Evolutionary conservation across 2,113 vertebrate species (phyloP).

Genomic region (Nyctibius bracteatus): DNA sequence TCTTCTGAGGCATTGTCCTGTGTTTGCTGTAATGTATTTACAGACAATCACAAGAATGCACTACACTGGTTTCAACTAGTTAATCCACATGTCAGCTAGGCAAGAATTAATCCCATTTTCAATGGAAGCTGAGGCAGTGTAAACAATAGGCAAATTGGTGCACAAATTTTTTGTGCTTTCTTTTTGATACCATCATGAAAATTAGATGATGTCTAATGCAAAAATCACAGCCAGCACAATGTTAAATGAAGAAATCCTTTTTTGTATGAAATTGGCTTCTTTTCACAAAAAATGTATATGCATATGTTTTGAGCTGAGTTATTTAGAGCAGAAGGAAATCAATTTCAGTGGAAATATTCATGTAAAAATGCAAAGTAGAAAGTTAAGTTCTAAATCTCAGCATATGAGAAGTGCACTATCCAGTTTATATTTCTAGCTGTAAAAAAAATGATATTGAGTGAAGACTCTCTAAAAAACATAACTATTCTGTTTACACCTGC

Average conservation of each 20-base stretch:
- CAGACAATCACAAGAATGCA: background rate
- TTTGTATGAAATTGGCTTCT: background rate
- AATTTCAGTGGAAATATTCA: background rate
- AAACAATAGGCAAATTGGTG: background rate
- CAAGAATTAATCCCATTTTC: background rate
- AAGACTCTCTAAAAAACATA: background rate
- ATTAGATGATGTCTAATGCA: background rate
- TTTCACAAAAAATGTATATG: background rate
- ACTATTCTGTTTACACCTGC: background rate
- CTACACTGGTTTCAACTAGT: background rate
- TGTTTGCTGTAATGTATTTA: background rate
- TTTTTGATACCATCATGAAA: background rate
- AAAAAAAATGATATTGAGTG: background rate
- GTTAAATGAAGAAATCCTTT: background rate
- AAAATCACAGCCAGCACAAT: background rate
- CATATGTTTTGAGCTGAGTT: background rate
- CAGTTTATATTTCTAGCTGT: background rate
- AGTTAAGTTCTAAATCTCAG: background rate
- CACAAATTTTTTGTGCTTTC: background rate
- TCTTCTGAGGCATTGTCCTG: background rate
- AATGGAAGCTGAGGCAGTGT: background rate
- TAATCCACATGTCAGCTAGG: background rate
- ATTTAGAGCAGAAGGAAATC: background rate
- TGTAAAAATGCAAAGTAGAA: background rate
- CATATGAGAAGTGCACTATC: background rate